Evolutionary conservation across 1,140 invertebrate species (phyloP).

Genomic region (Sycophila sp.): DNA sequence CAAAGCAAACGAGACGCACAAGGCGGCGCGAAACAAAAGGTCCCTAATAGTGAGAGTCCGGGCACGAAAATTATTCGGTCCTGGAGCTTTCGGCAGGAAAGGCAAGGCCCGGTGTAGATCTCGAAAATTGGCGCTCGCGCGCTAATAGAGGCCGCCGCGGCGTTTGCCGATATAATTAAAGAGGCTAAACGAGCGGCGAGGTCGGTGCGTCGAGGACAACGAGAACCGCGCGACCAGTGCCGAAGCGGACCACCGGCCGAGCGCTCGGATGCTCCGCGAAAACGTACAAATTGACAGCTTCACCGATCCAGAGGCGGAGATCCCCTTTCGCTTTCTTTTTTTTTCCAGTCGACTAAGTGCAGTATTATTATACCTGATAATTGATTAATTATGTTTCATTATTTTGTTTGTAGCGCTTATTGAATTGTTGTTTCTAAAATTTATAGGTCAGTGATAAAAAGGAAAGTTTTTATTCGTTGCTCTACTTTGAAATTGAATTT

Average conservation of each 20-base stretch:
- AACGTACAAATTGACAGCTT: not conserved
- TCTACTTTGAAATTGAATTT: too few species aligned
- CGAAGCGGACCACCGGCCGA: constrained; percentile 26
- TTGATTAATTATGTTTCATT: too few species aligned
- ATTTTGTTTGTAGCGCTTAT: too few species aligned
- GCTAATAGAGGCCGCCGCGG: too few species aligned
- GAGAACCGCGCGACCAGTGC: not conserved
- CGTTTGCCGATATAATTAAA: constrained; percentile 25
- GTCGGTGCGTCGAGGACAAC: not conserved
- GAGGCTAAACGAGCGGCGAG: constrained; percentile 20
- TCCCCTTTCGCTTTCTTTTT: not conserved
- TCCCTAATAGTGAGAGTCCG: too few species aligned
- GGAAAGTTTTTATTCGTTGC: too few species aligned
- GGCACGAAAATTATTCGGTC: constrained; percentile 13
- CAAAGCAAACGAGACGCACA: constrained; percentile 29
- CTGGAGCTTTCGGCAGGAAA: constrained; percentile 20
- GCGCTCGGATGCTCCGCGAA: not conserved
- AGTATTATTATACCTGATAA: too few species aligned
- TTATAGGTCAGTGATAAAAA: too few species aligned
- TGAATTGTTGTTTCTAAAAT: too few species aligned
- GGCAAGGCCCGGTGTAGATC: not conserved
- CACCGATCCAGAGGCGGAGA: not conserved
- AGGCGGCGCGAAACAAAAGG: constrained; percentile 31
- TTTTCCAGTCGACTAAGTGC: too few species aligned
- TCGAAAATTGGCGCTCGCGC: constrained; percentile 1